Evolutionary conservation across 2,888 invertebrate genomes (phyloP).

Genomic region (Sphaeridia pumilis): DNA sequence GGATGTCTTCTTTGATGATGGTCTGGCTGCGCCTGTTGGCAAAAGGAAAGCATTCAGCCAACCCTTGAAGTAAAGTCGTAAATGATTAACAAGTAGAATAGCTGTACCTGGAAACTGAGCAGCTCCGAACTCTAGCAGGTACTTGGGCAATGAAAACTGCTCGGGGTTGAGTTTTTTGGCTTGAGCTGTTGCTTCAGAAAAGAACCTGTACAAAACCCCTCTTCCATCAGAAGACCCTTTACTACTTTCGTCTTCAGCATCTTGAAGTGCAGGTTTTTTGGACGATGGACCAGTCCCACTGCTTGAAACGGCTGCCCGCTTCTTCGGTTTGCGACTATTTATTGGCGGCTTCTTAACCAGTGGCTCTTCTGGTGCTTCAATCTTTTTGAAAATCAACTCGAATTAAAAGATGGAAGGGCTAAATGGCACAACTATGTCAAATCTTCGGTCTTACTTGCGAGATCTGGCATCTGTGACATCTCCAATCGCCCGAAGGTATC

Average conservation of each 20-base stretch:
- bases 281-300: slow-evolving; percentile 19
- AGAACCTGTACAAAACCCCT: slow-evolving; percentile 11
- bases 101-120: slow-evolving; percentile 57
- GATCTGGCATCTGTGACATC: slow-evolving; percentile 22
- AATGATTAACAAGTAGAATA: not conserved
- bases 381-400: no score
- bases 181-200: slow-evolving; percentile 47
- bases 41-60: not conserved
- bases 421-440: no score
- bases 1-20: slow-evolving; percentile 8
- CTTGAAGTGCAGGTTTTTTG: slow-evolving; percentile 15
- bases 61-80: not conserved
- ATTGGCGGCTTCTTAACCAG: not conserved
- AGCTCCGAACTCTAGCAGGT: slow-evolving; percentile 50
- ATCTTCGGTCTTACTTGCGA: slow-evolving; percentile 14
- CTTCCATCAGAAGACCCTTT: slow-evolving; percentile 5
- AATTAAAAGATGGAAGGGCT: no score
- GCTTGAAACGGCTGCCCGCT: slow-evolving; percentile 28
- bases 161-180: slow-evolving; percentile 75
- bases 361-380: not conserved
- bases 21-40: slow-evolving; percentile 11
- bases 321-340: slow-evolving; percentile 29
- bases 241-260: slow-evolving; percentile 4
- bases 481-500: slow-evolving; percentile 71
- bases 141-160: slow-evolving; percentile 76